Evolutionary conservation across 1,140 invertebrate genomes (phyloP), one percentile per base, ranked within the genome.

Genomic region (Drosophila ohnishii): DNA sequence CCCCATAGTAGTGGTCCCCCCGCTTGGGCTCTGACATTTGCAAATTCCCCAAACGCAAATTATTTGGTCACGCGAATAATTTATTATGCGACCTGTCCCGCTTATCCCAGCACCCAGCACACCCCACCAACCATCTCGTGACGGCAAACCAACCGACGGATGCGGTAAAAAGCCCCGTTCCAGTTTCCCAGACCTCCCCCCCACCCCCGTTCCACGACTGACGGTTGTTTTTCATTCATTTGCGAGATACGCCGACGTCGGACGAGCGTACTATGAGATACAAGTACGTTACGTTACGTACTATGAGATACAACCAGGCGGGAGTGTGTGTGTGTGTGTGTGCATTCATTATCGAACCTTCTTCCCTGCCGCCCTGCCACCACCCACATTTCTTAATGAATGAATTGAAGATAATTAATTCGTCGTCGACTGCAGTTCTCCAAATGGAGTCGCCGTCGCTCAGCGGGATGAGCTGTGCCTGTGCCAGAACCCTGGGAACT

Each of bases 51-150:
- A 67, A 83, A 70, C 73, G 84, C 83, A 87, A 87, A 87, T 83
- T 86, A 87, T 87, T 87, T 87, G 84, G 84, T 87, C 84, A 87
- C 84, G 84, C 84, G 83, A 87, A 88, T 87, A 87, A 87, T 87
- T 87, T 87, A 87, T 87, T 87, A 87, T 87, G 79, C 76, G 76
- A 87, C 79, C 79, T 74, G 61, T 76, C 71, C 63, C 81, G 66
- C 66, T 40, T 39, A 44, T 30, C 55, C 66, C 32, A 10, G 9
- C 39, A 9, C 13, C 37, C 40, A 30, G n/a, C 7, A 10, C 45
- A 47, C 22, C 50, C 32, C 19, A 30, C 32, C 30, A 57, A 42
- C 53, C 75, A 86, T 86, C 75, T 86, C 83, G 83, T 86, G 82
- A 78, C 83, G 81, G 62, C 62, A 64, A 30, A 58, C 45, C 67